A percentile compares a stretch with the other conserved stretches of the same genome.
These are phyloP conservation scores for Agrochola macilenta DNA, from an alignment of 2,888 invertebrate species.

Conservation along the genomic window DNA sequence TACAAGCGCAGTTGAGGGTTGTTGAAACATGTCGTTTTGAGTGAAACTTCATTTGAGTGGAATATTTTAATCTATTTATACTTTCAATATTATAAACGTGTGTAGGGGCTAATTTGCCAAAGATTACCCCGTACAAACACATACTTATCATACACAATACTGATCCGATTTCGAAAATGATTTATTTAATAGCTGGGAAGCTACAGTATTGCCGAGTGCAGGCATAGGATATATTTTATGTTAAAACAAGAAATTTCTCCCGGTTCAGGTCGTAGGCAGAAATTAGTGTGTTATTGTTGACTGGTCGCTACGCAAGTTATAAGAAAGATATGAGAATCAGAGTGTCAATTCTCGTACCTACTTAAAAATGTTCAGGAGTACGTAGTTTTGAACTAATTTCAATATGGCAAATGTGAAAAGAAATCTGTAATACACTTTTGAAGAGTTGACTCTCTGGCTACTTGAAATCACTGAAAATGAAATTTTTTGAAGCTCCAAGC, in stretches of 20 bases:
- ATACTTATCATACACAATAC: not conserved
- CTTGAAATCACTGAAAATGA: not conserved
- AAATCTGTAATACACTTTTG: not conserved
- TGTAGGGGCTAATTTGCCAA: not conserved
- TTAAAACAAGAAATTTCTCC: not conserved
- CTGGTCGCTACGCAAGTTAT: not conserved
- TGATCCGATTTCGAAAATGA: not conserved
- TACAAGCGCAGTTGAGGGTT: conserved; percentile 43
- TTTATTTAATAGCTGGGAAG: not conserved
- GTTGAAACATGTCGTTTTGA: conserved; percentile 37
- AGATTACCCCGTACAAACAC: too few species aligned
- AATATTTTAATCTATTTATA: not conserved
- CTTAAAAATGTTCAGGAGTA: too few species aligned
- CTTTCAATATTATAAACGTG: not conserved
- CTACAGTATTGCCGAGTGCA: not conserved
- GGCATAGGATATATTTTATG: too few species aligned
- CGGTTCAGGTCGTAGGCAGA: not conserved
- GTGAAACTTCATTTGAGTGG: conserved; percentile 21
- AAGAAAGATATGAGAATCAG: not conserved
- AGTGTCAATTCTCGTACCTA: not conserved
- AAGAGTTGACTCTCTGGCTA: too few species aligned
- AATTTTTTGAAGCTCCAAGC: not conserved
- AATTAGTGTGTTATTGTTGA: not conserved
- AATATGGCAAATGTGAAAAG: not conserved
- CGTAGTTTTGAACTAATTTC: not conserved